Base-by-base conservation (phyloP, 64 coral and sea anemone genomes). In the Platygyra sinensis region DNA sequence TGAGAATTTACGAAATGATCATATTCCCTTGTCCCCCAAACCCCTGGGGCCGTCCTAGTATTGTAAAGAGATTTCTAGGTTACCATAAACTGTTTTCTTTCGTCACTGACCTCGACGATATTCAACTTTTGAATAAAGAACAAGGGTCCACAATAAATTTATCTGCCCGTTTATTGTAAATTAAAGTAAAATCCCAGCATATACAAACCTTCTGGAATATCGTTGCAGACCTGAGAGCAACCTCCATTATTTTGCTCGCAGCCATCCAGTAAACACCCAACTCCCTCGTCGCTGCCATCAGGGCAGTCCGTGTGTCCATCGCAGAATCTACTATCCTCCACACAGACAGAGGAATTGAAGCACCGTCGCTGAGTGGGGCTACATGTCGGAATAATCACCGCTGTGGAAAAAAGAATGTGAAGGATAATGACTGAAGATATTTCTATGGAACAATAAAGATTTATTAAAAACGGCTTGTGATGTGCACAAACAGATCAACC, bases 241-340 rank as follows among this genome's bases (percentile, higher is more conserved):
- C 97, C 94, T 83, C 97, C 97, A 86, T 96, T 99, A 63, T 72
- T 50, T 52, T 71, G 75, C 16, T 91, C 51, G 73, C 97, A 99
- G 5, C 39, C 33, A 62, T 52, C 14, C 32, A 95, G 72, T 61
- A 30, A 74, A 75, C 97, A 99, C 16, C 94, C 82, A 19, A 86
- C 80, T 9, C 88, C 91, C 64, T 99, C 97, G 57, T 99, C 97
- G 12, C 86, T 77, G 12, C 60, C 89, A 46, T 90, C 92, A 8
- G 91, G 91, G 63, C 97, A 99, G 55, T 99, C 97, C 1, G 42
- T 5, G 2, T 29, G 76, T 16, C 88, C 88, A 87, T 99, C 91
- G 81, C 97, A 99, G 25, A 96, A 78, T 38, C 89, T 77, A 0
- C 11, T 86, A 6, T 78, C 60, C 18, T 78, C 63, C 10, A 99